Conservation (phyloP, 2,797 vertebrate genomes). For the Hylomyscus alleni region DNA sequence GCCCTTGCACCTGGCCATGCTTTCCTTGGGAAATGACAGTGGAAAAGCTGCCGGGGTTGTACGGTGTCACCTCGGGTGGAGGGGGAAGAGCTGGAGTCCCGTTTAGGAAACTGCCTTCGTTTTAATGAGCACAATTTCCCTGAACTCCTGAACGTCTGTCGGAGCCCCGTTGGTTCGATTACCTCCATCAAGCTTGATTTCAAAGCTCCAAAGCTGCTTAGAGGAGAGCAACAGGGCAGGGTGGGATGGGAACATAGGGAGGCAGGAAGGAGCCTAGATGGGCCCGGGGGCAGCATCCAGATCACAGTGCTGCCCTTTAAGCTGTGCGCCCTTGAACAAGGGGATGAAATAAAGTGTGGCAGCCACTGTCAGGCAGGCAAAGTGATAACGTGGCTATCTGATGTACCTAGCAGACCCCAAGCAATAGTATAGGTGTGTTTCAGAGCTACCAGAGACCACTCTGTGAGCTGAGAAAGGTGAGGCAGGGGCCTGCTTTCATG, state of each 20-base stretch:
- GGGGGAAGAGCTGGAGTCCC: not conserved
- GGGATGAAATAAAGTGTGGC: not conserved
- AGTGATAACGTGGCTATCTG: not conserved
- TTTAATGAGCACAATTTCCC: conserved; percentile 47
- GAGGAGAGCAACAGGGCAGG: not conserved
- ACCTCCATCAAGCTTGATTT: conserved; percentile 64
- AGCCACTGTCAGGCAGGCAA: not conserved
- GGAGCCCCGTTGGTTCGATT: conserved; percentile 43
- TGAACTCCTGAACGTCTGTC: conserved; percentile 61
- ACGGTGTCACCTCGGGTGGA: not conserved
- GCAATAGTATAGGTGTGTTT: not conserved
- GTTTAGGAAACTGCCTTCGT: conserved; percentile 55
- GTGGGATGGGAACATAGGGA: not conserved
- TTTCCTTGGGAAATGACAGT: conserved; percentile 19
- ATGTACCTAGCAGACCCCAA: not conserved
- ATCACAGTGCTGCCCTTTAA: not conserved
- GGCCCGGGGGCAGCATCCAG: not conserved
- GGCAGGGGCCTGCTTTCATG: not conserved
- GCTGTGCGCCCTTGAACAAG: not conserved
- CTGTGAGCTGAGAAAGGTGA: not conserved
- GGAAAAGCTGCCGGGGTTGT: conserved; percentile 36
- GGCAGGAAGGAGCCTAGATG: not conserved
- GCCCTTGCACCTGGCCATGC: conserved; percentile 52
- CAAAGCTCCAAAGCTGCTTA: conserved; percentile 64
- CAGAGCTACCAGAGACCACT: not conserved